Evolutionary conservation across 2,888 invertebrate species (phyloP).

Genomic region (Acronicta alni): DNA sequence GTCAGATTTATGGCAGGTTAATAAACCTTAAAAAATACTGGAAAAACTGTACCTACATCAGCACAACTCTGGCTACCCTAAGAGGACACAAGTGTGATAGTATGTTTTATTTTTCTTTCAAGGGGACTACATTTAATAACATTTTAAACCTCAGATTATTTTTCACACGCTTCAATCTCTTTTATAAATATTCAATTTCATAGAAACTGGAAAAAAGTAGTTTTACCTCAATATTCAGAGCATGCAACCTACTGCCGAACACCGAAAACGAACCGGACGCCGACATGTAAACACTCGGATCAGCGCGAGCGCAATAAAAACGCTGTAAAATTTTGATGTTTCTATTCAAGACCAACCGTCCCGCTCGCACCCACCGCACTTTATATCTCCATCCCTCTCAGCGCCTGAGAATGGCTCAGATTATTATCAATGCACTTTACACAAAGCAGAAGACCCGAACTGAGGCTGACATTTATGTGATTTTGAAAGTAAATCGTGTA

Average conservation of each 20-base stretch:
- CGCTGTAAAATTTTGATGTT: slow-evolving; percentile 89
- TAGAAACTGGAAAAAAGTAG: slow-evolving; percentile 56
- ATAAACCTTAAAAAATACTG: no score
- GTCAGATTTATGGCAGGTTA: no score
- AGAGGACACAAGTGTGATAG: no score
- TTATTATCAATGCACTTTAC: slow-evolving; percentile 89
- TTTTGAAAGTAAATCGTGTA: slow-evolving; percentile 86
- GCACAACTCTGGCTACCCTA: no score
- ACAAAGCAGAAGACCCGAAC: slow-evolving; percentile 87
- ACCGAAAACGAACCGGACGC: slow-evolving; percentile 78
- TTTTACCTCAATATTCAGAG: slow-evolving; percentile 62
- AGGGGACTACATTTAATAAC: not conserved
- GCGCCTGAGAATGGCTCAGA: slow-evolving; percentile 81
- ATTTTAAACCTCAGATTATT: not conserved
- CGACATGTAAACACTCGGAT: slow-evolving; percentile 80
- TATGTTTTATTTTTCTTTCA: no score
- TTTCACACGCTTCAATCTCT: slow-evolving; percentile 51
- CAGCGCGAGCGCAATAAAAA: slow-evolving; percentile 86
- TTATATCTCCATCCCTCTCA: slow-evolving; percentile 62
- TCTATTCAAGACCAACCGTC: slow-evolving; percentile 81
- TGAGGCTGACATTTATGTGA: slow-evolving; percentile 86
- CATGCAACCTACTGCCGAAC: slow-evolving; percentile 66
- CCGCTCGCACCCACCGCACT: slow-evolving; percentile 52
- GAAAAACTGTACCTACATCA: no score
- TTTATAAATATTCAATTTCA: slow-evolving; percentile 50